These are phyloP conservation scores for Agapostemon virescens DNA, from an alignment of 2,888 invertebrate species.

Conservation along the genomic window DNA sequence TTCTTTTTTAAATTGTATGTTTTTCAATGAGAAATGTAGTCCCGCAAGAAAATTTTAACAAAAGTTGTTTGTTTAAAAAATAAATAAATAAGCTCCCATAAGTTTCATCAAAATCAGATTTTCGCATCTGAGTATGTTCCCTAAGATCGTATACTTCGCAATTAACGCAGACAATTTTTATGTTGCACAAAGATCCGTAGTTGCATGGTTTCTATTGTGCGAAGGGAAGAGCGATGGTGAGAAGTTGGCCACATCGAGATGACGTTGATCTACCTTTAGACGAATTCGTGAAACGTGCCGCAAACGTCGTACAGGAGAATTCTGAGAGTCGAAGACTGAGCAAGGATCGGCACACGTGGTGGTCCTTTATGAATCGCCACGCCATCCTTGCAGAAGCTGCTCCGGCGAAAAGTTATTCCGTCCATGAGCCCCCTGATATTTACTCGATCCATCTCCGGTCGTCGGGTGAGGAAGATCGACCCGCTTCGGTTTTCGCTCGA, in stretches of 20 bases:
- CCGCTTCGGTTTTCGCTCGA: neutral
- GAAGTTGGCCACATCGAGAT: neutral
- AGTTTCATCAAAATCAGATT: too few relatives aligned
- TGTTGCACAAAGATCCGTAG: neutral
- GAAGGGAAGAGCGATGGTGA: neutral
- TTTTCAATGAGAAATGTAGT: too few relatives aligned
- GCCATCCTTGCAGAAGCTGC: constrained; percentile 5
- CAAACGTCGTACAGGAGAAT: constrained; percentile 22
- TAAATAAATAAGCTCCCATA: too few relatives aligned
- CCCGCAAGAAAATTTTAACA: too few relatives aligned
- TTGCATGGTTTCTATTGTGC: neutral
- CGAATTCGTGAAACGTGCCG: constrained; percentile 30
- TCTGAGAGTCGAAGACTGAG: neutral
- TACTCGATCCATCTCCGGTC: constrained; percentile 35
- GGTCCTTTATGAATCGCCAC: constrained; percentile 34
- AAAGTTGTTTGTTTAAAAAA: too few relatives aligned
- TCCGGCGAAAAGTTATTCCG: constrained; percentile 37
- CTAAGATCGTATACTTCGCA: too few relatives aligned
- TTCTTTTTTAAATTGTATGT: too few relatives aligned
- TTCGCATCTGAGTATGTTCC: too few relatives aligned
- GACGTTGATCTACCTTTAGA: constrained; percentile 15
- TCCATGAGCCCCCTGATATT: constrained; percentile 37
- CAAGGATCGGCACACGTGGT: neutral
- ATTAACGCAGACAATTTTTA: too few relatives aligned
- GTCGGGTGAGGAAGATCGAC: constrained; percentile 26